phyloP scores from a whole-genome alignment of 2,113 vertebrate genomes.

The Phocoena sinus region DNA sequence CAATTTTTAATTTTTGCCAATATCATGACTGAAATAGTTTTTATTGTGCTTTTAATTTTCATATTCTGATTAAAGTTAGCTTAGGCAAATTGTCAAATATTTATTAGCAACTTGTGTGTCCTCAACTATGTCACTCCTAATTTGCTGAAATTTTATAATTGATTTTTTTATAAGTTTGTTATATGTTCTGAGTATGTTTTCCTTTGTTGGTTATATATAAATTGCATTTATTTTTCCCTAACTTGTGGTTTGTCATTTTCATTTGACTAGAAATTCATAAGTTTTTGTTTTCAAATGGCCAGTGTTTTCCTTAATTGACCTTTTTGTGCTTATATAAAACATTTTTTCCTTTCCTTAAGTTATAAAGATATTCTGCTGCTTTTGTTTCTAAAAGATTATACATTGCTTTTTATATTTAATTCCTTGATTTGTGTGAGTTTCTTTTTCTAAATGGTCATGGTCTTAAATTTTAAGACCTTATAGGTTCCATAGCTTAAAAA shows the following conservation, averaged over 20 bases:
- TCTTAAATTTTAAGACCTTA: background rate
- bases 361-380: background rate
- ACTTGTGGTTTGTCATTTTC: background rate
- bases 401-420: background rate
- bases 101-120: background rate
- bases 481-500: background rate
- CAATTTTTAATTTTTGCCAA: background rate
- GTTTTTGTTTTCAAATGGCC: background rate
- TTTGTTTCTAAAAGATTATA: background rate
- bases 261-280: background rate
- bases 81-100: background rate
- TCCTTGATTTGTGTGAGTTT: background rate
- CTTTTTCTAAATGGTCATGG: background rate
- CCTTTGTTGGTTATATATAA: fast-evolving
- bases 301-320: background rate
- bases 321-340: background rate
- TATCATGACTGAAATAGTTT: background rate
- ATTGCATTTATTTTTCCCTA: background rate
- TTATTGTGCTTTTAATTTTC: background rate
- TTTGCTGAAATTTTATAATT: background rate
- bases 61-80: background rate
- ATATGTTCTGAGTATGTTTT: background rate
- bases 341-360: background rate
- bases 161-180: background rate
- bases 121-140: background rate